Conservation (phyloP, 2,113 vertebrate genomes). For the Coptodon bakossiorum region DNA sequence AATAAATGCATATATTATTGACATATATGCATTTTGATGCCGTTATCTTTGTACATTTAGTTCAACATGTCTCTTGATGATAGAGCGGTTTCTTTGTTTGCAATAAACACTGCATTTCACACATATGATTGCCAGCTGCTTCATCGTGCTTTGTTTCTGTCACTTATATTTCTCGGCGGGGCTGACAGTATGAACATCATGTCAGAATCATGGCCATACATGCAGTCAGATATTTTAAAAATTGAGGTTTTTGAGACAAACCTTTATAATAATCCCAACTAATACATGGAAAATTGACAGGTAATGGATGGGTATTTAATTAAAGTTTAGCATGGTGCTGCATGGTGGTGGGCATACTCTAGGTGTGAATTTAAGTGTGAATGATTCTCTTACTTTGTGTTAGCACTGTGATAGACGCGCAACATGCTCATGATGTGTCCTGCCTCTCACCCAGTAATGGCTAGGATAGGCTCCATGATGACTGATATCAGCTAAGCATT, state of each 20-base stretch:
- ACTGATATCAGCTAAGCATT: neutral
- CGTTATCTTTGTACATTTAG: neutral
- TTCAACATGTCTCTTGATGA: neutral
- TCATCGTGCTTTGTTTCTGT: neutral
- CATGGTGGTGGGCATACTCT: neutral
- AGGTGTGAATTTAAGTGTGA: neutral
- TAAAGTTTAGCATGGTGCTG: neutral
- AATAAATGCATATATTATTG: neutral
- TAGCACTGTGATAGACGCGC: neutral
- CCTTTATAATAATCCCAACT: neutral
- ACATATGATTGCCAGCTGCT: conserved; percentile 22
- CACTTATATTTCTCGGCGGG: neutral
- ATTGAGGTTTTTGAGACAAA: neutral
- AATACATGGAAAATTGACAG: neutral
- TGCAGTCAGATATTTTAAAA: neutral
- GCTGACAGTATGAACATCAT: neutral
- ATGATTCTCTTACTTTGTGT: neutral
- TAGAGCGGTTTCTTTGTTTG: neutral
- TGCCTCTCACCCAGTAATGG: neutral
- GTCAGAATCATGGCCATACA: neutral
- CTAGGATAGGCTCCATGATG: neutral
- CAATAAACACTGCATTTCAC: conserved; percentile 6
- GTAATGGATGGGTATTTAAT: neutral
- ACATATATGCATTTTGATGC: neutral
- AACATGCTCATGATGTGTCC: neutral